Evolutionary conservation across 2,888 invertebrate genomes (phyloP).

Genomic region (Margaritifera margaritifera): DNA sequence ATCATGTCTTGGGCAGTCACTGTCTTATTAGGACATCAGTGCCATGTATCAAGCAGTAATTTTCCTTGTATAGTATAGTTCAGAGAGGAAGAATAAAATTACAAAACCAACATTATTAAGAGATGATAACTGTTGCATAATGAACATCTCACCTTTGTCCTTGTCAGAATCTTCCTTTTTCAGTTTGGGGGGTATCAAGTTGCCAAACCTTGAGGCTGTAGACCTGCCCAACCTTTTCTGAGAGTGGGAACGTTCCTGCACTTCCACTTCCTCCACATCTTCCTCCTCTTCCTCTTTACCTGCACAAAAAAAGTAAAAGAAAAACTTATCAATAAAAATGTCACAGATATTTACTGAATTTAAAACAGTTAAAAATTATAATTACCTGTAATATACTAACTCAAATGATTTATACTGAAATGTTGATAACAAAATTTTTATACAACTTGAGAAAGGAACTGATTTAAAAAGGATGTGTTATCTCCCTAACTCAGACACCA

Average conservation of each 20-base stretch:
- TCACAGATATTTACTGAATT: background rate
- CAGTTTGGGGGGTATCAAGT: conserved; percentile 12
- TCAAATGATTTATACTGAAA: too few relatives aligned
- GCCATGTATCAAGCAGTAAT: too few relatives aligned
- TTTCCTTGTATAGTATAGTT: too few relatives aligned
- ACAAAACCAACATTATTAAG: background rate
- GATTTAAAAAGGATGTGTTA: too few relatives aligned
- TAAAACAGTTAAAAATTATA: too few relatives aligned
- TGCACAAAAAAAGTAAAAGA: conserved; percentile 16
- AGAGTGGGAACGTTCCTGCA: conserved; percentile 7
- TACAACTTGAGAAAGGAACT: too few relatives aligned
- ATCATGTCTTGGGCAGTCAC: too few relatives aligned
- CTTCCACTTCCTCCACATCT: conserved; percentile 9
- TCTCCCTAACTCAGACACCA: too few relatives aligned
- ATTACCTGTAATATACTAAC: too few relatives aligned
- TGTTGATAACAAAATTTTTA: too few relatives aligned
- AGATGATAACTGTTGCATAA: too few relatives aligned
- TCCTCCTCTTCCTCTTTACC: conserved; percentile 1
- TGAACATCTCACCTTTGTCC: background rate
- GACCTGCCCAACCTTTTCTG: conserved; percentile 33
- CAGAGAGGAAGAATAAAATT: background rate
- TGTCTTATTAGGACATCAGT: too few relatives aligned
- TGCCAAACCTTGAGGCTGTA: conserved; percentile 33
- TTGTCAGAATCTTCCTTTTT: conserved; percentile 2
- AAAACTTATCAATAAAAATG: conserved; percentile 1